Base-by-base conservation (phyloP, 2,113 vertebrate species). In the Mormoops blainvillei region DNA sequence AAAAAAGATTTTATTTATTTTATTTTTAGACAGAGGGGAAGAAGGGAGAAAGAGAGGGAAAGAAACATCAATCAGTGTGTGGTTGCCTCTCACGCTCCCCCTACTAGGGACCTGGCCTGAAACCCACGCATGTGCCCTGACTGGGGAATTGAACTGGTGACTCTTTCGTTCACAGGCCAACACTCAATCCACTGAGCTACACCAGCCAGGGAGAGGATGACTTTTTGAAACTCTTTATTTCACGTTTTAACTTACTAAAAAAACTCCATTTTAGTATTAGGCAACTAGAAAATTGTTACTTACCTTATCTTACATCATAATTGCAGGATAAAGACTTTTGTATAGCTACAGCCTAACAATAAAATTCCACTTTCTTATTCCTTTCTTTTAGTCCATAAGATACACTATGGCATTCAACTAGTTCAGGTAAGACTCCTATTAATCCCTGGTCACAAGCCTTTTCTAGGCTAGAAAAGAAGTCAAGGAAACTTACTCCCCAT, bases 181-280 rank as follows among this genome's bases (percentile, higher is more conserved):
- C n/a, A n/a, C n/a, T n/a, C n/a, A n/a, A n/a, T n/a, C n/a, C n/a
- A n/a, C n/a, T n/a, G n/a, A n/a, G n/a, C n/a, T n/a, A n/a, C n/a
- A n/a, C n/a, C n/a, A n/a, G n/a, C n/a, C n/a, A n/a, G n/a, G n/a
- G n/a, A n/a, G n/a, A 95, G 31, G 52, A 14, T 90, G 61, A 80
- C 28, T 88, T 86, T 85, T 80, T 38, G 31, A 96, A 94, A 90
- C 41, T 73, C 15, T 54, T 54, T 54, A 68, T 16, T 89, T 82
- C 68, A 88, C 67, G 93, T 87, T 95, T 96, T 85, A 93, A 83
- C 24, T 77, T 93, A 87, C n/a, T 68, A 5, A 70, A 61, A 96
- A 87, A 94, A 87, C 10, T 68, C n/a, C 9, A 56, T 61, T 88
- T 70, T 82, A 91, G 31, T 43, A 65, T 58, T 54, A 87, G 31